phyloP scores from a whole-genome alignment of 2,797 vertebrate species.

The Bucorvus abyssinicus region DNA sequence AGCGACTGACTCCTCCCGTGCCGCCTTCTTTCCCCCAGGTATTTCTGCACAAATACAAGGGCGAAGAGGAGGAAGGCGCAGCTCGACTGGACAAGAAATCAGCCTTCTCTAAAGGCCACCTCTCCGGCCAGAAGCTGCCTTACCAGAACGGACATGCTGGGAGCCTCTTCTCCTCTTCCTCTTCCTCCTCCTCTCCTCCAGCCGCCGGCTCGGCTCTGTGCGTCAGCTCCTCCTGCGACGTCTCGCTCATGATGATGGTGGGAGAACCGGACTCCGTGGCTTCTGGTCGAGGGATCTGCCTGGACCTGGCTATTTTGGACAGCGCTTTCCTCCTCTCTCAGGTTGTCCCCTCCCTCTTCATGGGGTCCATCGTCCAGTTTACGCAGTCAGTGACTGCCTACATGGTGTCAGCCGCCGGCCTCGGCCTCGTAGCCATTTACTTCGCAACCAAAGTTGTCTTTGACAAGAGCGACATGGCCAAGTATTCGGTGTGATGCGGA shows the following conservation, averaged over 20 bases:
- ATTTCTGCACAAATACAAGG: constrained; percentile 78
- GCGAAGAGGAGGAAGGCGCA: constrained; percentile 51
- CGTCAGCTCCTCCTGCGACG: constrained; percentile 68
- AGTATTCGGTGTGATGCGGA: constrained; percentile 44
- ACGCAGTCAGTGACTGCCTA: constrained; percentile 83
- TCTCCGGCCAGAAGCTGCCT: constrained; percentile 52
- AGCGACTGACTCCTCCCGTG: not conserved
- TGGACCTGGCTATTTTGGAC: constrained; percentile 87
- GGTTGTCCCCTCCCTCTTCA: constrained; percentile 82
- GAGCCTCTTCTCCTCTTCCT: not conserved
- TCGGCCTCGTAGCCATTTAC: constrained; percentile 83
- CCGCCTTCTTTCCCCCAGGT: constrained; percentile 66
- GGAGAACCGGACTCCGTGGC: constrained; percentile 49
- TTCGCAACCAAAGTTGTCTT: constrained; percentile 83
- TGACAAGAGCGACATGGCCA: constrained; percentile 79
- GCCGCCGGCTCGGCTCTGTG: constrained; percentile 55
- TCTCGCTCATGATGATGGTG: constrained; percentile 65
- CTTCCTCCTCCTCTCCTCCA: not conserved
- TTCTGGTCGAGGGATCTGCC: constrained; percentile 79
- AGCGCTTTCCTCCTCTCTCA: constrained; percentile 87
- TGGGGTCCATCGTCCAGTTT: constrained; percentile 85
- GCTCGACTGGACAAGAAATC: constrained; percentile 51
- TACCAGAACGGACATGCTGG: constrained; percentile 66
- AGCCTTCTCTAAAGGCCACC: constrained; percentile 63
- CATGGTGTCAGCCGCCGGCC: constrained; percentile 77